Conservation (phyloP, 2,113 vertebrate genomes). For the Rhegmatorhina hoffmannsi region DNA sequence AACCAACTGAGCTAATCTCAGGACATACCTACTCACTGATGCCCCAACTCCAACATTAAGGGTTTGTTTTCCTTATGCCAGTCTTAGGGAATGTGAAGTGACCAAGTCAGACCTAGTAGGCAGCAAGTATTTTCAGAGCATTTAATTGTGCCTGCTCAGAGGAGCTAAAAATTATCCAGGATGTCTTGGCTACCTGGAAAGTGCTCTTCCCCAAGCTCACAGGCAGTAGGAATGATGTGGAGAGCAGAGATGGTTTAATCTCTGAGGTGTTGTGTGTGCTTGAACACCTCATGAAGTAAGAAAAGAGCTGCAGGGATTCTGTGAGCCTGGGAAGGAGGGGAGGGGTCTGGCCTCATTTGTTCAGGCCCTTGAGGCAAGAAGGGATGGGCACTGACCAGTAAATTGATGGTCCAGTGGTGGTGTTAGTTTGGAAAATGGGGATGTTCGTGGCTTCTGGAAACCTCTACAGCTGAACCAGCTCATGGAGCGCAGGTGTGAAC, state of each 20-base stretch:
- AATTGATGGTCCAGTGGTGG: background rate
- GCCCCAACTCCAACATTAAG: background rate
- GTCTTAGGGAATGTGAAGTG: background rate
- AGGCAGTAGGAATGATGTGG: background rate
- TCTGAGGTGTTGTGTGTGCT: background rate
- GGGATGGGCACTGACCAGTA: background rate
- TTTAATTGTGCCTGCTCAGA: background rate
- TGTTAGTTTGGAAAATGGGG: background rate
- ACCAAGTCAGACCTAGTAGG: background rate
- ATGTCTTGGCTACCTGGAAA: background rate
- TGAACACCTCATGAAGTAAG: background rate
- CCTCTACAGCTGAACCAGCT: background rate
- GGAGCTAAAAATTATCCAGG: background rate
- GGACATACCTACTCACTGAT: background rate
- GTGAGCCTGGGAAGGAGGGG: background rate
- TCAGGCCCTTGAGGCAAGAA: background rate
- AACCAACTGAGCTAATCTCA: no score
- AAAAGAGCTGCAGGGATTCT: background rate
- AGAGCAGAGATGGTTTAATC: background rate
- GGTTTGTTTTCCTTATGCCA: background rate
- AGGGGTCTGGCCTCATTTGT: background rate
- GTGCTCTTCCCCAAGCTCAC: background rate
- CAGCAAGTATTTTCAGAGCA: background rate
- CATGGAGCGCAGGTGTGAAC: fast-evolving
- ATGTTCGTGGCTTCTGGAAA: background rate